These are phyloP conservation scores for Tapera naevia DNA, from an alignment of 2,797 vertebrate species.

Conservation along the genomic window DNA sequence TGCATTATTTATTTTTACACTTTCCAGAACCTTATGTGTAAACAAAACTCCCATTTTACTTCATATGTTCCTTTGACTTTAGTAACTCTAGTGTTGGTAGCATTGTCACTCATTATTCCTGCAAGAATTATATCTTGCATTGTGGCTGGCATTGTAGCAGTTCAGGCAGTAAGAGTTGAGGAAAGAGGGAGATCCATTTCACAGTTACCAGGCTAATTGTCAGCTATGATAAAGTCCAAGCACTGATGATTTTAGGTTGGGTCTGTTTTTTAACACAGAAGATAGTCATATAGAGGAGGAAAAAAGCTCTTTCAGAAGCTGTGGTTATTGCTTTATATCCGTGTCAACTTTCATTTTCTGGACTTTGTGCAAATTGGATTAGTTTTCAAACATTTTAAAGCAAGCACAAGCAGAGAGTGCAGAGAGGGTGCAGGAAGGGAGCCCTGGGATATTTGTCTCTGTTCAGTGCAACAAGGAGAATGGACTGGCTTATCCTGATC, in stretches of 20 bases:
- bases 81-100: background rate
- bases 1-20: background rate
- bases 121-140: background rate
- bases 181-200: background rate
- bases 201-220: background rate
- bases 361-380: background rate
- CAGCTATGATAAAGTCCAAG: background rate
- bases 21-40: background rate
- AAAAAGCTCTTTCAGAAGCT: background rate
- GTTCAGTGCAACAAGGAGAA: background rate
- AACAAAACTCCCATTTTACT: background rate
- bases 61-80: background rate
- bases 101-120: background rate
- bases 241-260: background rate
- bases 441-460: background rate
- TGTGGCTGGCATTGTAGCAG: accelerated
- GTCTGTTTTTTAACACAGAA: background rate
- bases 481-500: background rate
- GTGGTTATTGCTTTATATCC: background rate
- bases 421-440: background rate
- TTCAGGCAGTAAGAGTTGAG: background rate
- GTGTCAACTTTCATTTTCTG: background rate
- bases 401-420: background rate
- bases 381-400: background rate
- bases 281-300: background rate